Percentiles rank a stretch among this genome's conserved stretches.
Conservation (phyloP, 2,797 vertebrate genomes). For the Naso thynnoides region DNA sequence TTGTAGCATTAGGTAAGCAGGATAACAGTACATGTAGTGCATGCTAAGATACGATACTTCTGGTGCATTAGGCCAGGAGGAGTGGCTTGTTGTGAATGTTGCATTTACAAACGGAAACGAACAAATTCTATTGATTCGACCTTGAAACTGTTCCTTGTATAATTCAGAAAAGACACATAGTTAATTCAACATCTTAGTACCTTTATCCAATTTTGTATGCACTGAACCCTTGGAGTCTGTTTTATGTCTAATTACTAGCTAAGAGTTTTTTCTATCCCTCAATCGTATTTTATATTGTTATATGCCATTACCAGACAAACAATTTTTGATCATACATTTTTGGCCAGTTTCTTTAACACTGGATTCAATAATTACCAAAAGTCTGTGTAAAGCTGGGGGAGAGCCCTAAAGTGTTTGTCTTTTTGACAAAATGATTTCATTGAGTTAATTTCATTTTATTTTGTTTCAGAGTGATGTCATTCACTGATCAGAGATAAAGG, state of each 20-base stretch:
- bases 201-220: not conserved
- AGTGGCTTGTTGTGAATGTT: too few relatives aligned
- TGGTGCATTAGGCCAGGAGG: too few relatives aligned
- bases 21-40: too few relatives aligned
- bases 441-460: too few relatives aligned
- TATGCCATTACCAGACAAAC: not conserved
- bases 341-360: not conserved
- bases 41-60: too few relatives aligned
- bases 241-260: not conserved
- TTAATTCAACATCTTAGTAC: not conserved
- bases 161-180: not conserved
- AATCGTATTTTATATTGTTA: not conserved
- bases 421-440: too few relatives aligned
- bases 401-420: not conserved
- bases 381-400: not conserved
- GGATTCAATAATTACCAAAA: not conserved
- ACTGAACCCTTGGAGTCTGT: not conserved
- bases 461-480: too few relatives aligned
- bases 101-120: too few relatives aligned
- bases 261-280: not conserved
- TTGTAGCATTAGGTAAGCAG: too few relatives aligned
- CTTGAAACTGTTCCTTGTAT: not conserved
- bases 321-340: too few relatives aligned
- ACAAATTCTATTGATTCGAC: too few relatives aligned
- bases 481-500: conserved; percentile 14